Evolutionary conservation across 2,888 invertebrate species (phyloP), one percentile per base, ranked within the genome.

Genomic region (Mythimna ferrago): DNA sequence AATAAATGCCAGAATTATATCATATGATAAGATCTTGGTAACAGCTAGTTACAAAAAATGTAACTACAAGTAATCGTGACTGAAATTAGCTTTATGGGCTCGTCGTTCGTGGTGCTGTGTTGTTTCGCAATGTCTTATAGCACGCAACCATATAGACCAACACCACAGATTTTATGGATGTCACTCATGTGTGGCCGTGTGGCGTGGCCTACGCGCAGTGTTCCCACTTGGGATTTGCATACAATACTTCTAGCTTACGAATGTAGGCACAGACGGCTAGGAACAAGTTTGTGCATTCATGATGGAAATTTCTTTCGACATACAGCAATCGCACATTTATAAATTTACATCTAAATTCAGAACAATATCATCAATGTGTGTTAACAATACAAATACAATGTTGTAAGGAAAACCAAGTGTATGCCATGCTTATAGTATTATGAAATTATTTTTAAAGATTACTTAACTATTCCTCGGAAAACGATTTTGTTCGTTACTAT

Each of bases 221-320:
- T 78, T 84, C 84, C 78, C 68, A 86, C 82, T 72, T 67, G 80
- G 66, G 67, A 91, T 92, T 92, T 86, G 84, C 91, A 92, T 92
- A 92, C 92, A 92, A 92, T 90, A 86, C 83, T 76, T 66, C 64
- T 80, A 84, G 69, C 62, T 79, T 80, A 69, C 66, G 65, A 38
- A 38, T 38, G 11, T 56, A 56, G 11, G 56, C 64, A 82, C 54
- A 74, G 74, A 60, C 70, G 44, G 32, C 51, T 67, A 48, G 38
- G 21, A 76, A 81, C 70, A 61, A 78, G 76, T 80, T 83, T 81
- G 66, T 68, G 67, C 66, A 77, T 81, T 81, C 73, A 61, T 73
- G 74, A 78, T 68, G 62, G 51, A 73, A 74, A 80, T 71, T 44
- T 54, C 48, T 82, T 77, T 80, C 61, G 64, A 76, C 71, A 73